phyloP scores from a whole-genome alignment of 1,140 invertebrate species.

The Drosophila sp. region DNA sequence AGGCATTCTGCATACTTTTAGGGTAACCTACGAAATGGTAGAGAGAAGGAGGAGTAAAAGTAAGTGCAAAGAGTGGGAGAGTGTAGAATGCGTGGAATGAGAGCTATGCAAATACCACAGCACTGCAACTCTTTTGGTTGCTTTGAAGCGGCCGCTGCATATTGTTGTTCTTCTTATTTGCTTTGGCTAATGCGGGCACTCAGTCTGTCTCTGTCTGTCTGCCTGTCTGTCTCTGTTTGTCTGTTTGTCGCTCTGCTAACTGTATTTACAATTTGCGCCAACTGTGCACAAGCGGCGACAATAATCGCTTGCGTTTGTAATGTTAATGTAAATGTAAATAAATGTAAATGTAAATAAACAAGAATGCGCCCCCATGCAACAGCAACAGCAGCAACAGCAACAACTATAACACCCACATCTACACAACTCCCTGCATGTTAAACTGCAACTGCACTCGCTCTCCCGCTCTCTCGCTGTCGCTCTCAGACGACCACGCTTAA shows the following conservation, averaged over 20 bases:
- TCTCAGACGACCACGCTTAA: slow-evolving; percentile 26
- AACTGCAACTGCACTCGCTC: too few relatives aligned
- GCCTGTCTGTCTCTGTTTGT: slow-evolving; percentile 14
- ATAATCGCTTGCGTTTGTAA: slow-evolving; percentile 65
- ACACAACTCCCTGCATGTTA: slow-evolving; percentile 22
- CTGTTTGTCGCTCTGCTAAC: slow-evolving; percentile 27
- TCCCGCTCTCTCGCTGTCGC: not conserved
- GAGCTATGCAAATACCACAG: slow-evolving; percentile 64
- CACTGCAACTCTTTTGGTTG: slow-evolving; percentile 34
- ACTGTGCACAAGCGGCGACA: slow-evolving; percentile 61
- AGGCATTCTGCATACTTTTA: slow-evolving; percentile 75
- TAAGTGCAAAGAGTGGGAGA: not conserved
- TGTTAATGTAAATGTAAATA: slow-evolving; percentile 63
- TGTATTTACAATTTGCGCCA: slow-evolving; percentile 55
- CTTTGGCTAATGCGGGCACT: slow-evolving; percentile 55
- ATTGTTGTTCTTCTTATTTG: slow-evolving; percentile 55
- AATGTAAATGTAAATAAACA: slow-evolving; percentile 78
- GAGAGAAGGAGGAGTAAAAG: not conserved
- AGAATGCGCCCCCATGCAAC: slow-evolving; percentile 69
- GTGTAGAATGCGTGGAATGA: slow-evolving; percentile 1
- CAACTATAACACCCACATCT: slow-evolving; percentile 24
- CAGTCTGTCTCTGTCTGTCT: not conserved
- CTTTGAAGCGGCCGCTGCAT: slow-evolving; percentile 56
- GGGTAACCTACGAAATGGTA: slow-evolving; percentile 37
- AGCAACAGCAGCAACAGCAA: slow-evolving; percentile 32